Percentiles rank a stretch among this genome's conserved stretches.
phyloP scores from a whole-genome alignment of 2,113 vertebrate genomes.

The Spermophilus dauricus region DNA sequence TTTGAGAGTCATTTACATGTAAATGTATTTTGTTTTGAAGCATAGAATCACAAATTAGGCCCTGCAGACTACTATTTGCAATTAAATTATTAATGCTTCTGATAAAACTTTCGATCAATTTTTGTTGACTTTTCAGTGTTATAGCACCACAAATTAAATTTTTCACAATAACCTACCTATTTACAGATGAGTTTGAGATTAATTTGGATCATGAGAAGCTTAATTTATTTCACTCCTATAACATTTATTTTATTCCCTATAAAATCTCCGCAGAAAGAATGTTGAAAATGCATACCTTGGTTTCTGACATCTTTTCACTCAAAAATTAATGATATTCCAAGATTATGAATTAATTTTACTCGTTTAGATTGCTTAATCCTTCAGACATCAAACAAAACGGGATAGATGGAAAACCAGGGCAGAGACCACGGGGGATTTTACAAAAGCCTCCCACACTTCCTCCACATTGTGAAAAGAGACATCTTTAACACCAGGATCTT shows the following conservation, averaged over 20 bases:
- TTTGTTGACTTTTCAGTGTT: constrained; percentile 90
- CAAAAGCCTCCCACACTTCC: not conserved
- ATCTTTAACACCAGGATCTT: not conserved
- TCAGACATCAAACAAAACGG: not conserved
- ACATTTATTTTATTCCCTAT: constrained; percentile 34
- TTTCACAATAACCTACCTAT: constrained; percentile 83
- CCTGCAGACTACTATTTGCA: constrained; percentile 94
- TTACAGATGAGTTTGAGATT: constrained; percentile 65
- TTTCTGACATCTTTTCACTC: constrained; percentile 3
- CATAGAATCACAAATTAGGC: constrained; percentile 90
- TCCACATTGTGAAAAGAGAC: not conserved
- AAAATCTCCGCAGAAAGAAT: constrained; percentile 35
- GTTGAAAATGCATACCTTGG: not conserved
- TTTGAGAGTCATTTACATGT: constrained; percentile 96
- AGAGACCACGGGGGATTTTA: not conserved
- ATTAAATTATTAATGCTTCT: constrained; percentile 94
- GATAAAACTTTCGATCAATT: constrained; percentile 91
- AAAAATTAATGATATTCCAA: not conserved
- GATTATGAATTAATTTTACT: not conserved
- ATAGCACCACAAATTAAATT: constrained; percentile 85
- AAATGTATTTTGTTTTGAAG: constrained; percentile 90
- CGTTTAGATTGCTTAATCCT: not conserved
- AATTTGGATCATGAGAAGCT: constrained; percentile 73
- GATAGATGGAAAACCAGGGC: not conserved
- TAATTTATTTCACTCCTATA: constrained; percentile 66